Evolutionary conservation across 2,797 vertebrate species (phyloP), one percentile per base, ranked within the genome.

Genomic region (Borostomias antarcticus): DNA sequence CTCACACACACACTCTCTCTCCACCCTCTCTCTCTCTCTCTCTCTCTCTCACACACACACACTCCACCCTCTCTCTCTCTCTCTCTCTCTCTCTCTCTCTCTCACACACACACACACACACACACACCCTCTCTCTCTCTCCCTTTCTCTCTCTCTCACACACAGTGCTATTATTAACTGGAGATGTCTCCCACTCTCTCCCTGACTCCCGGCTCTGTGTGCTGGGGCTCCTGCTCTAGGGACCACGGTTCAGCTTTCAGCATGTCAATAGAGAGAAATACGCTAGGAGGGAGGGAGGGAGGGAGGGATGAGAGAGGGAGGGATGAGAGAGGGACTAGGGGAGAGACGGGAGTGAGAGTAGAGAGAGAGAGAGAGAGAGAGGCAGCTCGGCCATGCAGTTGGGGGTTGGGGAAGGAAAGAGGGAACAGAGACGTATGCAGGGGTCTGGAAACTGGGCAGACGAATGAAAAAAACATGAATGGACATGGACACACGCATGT

Each of bases 261-360:
- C 48, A 51, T 68, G 26, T 68, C 61, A 59, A 64, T 51, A 75
- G 68, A 28, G 26, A 64, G 15, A 66, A 2, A 30, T 26, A 32
- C 7, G 30, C 56, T 37, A 11, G 63, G 3, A 67, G 48, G 80
- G n/a, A 40, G n/a, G 66, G 11, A 45, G n/a, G n/a, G 56, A 53
- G 63, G 28, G 1, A 5, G 15, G 30, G 10, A 32, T 19, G 11
- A 57, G 52, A 57, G 26, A 9, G 56, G 32, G 25, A 0, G 35
- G 15, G 52, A 50, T 26, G 32, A 19, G 30, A 6, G 1, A 8
- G 21, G 56, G 21, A 17, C 4, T 19, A 33, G 52, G 17, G 10
- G 13, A 2, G 26, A 2, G 28, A 15, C 1, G 23, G 25, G 50
- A 3, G 23, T 5, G 25, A 8, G 25, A 28, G 50, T 11, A 37